Evolutionary conservation across 2,113 vertebrate species (phyloP), one percentile per base, ranked within the genome.

Genomic region (Cinclus mexicanus): DNA sequence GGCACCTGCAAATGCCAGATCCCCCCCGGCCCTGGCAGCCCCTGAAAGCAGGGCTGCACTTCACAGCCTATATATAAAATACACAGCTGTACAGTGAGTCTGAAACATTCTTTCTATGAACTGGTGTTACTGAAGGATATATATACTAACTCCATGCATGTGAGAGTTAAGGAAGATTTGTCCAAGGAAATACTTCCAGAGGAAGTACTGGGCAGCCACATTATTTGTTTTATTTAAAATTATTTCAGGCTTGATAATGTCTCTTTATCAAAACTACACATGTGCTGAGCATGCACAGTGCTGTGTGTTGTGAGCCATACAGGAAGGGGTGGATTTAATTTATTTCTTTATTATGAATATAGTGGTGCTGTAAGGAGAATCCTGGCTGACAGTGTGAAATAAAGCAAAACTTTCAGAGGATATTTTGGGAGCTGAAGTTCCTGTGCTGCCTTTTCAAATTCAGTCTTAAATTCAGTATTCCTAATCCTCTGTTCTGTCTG

Each of bases 211-310:
- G 92, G 88, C 90, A 94, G 95, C 93, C 94, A 90, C 92, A 78
- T 78, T 96, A 93, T 95, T 97, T 95, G 88, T 93, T 96, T 93
- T 89, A 87, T 96, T 96, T 96, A 71, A 95, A 93, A 94, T 61
- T 25, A 94, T 94, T 97, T 92, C 83, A 78, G 76, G 87, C 90
- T 95, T 1, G 44, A 93, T 90, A 96, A 95, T 82, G 83, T 78
- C 79, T 90, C 94, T 94, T 88, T 90, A 96, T 93, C 92, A 94
- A 92, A 92, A 52, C 90, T 78, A 93, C 85, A 92, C 92, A 93
- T 65, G 88, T 90, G 94, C 93, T 87, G 83, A 92, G 90, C 85
- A 76, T 33, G 88, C 92, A 94, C 83, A 93, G 93, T 29, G 57
- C 88, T 12, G 68, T 21, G 78, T 55, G 37, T 29, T 88, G 68